Evolutionary conservation across 2,113 vertebrate species (phyloP), one percentile per base, ranked within the genome.

Genomic region (Prietella phreatophila): DNA sequence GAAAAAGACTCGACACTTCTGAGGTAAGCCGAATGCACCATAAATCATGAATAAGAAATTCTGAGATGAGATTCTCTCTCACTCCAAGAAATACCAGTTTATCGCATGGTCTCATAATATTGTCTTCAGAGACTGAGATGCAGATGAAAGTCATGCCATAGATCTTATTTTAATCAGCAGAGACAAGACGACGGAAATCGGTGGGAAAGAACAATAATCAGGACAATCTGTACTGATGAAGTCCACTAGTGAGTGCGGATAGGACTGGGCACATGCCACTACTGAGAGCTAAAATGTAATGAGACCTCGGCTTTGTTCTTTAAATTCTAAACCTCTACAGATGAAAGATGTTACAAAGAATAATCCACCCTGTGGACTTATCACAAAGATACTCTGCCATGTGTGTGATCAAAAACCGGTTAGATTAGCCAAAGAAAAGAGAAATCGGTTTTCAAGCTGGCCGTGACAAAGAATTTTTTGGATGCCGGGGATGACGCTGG

Each of bases 381-480:
- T 73, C 25, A 39, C 69, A 30, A 69, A 83, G 73, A 75, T 33
- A 36, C 42, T 47, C 3, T 3, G 25, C 69, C 76, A 30, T 50
- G 13, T 7, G 7, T 58, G 33, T 42, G 19, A 75, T 85, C 76
- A 76, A 55, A 87, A 47, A 53, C 22, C n/a, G 17, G 20, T 30
- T 4, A 76, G 60, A 81, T n/a, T 9, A 80, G 78, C n/a, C 11
- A 10, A 61, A 33, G 56, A 25, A 33, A 19, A 0, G 25, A 33
- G 75, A 90, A 88, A 55, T 78, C 15, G 30, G 60, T 20, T 84
- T 87, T 67, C 50, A 79, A 79, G 80, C 61, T 10, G 55, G 78
- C 56, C n/a, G 1, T 36, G 71, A 71, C 36, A 7, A 22, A n/a
- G 80, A 89, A 91, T 91, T 88, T 87, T 85, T 91, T 33, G 63